Percentiles rank a stretch among this genome's conserved stretches.
Conservation (phyloP, 2,797 vertebrate genomes). For the Benthosema pterotum region DNA sequence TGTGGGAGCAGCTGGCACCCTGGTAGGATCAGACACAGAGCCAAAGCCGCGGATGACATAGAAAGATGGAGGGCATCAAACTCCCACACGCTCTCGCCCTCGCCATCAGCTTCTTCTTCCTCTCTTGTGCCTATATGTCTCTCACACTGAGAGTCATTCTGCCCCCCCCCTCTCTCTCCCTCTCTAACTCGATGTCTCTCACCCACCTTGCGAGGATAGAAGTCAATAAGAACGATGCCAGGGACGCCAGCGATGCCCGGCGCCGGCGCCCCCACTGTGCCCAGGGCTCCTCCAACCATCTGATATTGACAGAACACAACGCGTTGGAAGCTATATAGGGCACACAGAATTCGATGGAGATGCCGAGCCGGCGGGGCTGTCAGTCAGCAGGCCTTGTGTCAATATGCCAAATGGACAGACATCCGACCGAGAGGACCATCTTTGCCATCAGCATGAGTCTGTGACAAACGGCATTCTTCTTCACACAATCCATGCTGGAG, state of each 20-base stretch:
- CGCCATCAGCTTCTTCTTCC: no score
- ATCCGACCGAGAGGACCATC: no score
- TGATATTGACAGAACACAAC: conserved; percentile 53
- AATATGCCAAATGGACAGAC: no score
- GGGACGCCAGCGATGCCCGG: conserved; percentile 46
- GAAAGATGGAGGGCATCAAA: no score
- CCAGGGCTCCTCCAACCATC: conserved; percentile 46
- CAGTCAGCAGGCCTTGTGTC: no score
- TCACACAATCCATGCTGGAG: no score
- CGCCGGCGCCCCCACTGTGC: conserved; percentile 42
- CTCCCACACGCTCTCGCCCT: no score
- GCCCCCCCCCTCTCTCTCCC: conserved; percentile 21
- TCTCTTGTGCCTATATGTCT: no score
- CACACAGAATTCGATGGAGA: conserved; percentile 46
- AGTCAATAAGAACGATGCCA: conserved; percentile 57
- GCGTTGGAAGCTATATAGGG: conserved; percentile 18
- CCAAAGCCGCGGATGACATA: conserved; percentile 32
- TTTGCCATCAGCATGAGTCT: no score
- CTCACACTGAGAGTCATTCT: no score
- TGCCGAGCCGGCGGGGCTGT: conserved; percentile 1
- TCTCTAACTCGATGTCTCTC: conserved; percentile 11
- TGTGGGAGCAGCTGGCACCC: conserved; percentile 63
- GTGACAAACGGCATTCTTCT: no score
- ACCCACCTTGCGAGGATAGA: conserved; percentile 34
- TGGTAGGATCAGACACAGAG: conserved; percentile 61